Conservation (phyloP, 2,888 invertebrate genomes). For the Gari tellinella region DNA sequence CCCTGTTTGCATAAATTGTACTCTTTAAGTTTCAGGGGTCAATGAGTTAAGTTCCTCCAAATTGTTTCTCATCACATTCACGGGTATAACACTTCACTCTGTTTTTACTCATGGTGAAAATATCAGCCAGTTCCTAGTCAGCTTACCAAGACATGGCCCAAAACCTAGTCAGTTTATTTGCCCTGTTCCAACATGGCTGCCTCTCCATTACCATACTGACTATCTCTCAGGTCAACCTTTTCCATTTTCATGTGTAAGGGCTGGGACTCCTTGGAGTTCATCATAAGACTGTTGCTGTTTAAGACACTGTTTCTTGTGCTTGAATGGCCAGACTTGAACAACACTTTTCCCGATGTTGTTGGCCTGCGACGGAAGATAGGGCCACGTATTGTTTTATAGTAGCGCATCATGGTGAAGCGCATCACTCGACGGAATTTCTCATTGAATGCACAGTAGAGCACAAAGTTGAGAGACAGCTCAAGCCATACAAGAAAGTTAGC, state of each 20-base stretch:
- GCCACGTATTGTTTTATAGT: slow-evolving; percentile 48
- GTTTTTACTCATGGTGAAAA: too few relatives aligned
- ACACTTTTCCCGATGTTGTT: slow-evolving; percentile 47
- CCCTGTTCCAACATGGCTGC: too few relatives aligned
- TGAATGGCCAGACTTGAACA: slow-evolving; percentile 61
- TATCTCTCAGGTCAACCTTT: not conserved
- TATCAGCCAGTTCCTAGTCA: too few relatives aligned
- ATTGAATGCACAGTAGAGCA: slow-evolving; percentile 82
- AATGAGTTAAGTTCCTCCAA: too few relatives aligned
- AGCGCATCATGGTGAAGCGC: slow-evolving; percentile 66
- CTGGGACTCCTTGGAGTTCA: slow-evolving; percentile 55
- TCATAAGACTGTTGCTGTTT: slow-evolving; percentile 61
- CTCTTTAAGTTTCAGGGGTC: too few relatives aligned
- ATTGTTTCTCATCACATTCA: too few relatives aligned
- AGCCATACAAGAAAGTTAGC: slow-evolving; percentile 78
- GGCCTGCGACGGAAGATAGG: slow-evolving; percentile 47
- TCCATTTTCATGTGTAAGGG: too few relatives aligned
- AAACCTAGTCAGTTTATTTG: too few relatives aligned
- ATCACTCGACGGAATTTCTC: slow-evolving; percentile 73
- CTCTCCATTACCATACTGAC: not conserved
- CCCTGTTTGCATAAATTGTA: too few relatives aligned
- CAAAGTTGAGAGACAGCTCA: slow-evolving; percentile 80
- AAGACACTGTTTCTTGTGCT: slow-evolving; percentile 64
- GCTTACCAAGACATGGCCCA: too few relatives aligned
- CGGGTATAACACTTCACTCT: too few relatives aligned